Base-by-base conservation (phyloP, 2,113 vertebrate species). In the Formicarius rufipectus region DNA sequence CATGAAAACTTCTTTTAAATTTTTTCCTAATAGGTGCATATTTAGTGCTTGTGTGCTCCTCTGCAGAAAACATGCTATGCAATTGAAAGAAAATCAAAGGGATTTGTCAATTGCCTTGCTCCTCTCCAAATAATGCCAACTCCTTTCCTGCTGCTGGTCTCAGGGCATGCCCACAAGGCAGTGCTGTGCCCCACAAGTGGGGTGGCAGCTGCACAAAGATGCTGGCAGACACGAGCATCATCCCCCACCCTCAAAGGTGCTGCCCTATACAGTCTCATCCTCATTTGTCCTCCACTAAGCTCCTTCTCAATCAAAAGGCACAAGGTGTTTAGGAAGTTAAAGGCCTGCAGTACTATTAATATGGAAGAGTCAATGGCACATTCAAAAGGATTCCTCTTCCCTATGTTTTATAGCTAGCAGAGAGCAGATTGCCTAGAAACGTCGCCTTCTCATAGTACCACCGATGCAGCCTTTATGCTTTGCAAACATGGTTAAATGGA, bases 161-260 rank as follows among this genome's bases (percentile, higher is more conserved):
- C 35, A 0, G 2, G 14, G 5, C 18, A 4, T 31, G 22, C 30
- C 31, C 78, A 10, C 4, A 4, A 25, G 82, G 28, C 47, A 75
- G 67, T 18, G n/a, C 67, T 25, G 12, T 24, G 90, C 31, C 47
- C 58, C 2, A 1, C 31, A 53, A 31, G 25, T 37, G 56, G 10
- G 10, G 13, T 49, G 49, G 53, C 49, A 73, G 55, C 55, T 2
- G 1, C 42, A 53, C 37, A 18, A 52, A 58, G 6, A 7, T 23
- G 7, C 72, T 68, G 52, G 44, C 4, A 2, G 68, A 35, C 25
- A 40, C 0, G 0, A 11, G 9, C n/a, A 63, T 31, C 50, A 9
- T n/a, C 22, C 17, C 3, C 9, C 21, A 66, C 25, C 21, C 9
- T 1, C 42, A 71, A 58, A 64, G 9, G 10, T 59, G 22, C 53